Base-by-base conservation (phyloP, 2,888 invertebrate genomes). In the Schizotus pectinicornis region DNA sequence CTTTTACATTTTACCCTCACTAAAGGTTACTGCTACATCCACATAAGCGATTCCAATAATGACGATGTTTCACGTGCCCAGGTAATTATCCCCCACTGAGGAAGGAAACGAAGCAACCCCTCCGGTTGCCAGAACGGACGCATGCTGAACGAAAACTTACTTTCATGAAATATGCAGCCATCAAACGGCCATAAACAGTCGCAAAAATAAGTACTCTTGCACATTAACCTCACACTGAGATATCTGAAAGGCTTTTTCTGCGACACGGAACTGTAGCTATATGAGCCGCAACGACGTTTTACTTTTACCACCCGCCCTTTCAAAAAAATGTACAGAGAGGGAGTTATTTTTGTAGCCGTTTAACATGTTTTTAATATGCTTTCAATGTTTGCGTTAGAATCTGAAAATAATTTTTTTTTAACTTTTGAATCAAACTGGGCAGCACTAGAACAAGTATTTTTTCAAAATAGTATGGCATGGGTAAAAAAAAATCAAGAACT, bases 241-340 rank as follows among this genome's bases (percentile, higher is more conserved):
- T 36, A 49, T 49, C 56, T 56, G 42, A 56, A 56, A 56, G 56
- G 56, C 49, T 56, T 56, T 56, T 56, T 56, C 49, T 49, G 48
- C 42, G 35, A 42, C 55, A 35, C 49, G 36, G 42, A 56, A 49
- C 42, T 42, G 12, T 39, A 13, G 13, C 9, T 36, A 8, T 45
- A 49, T 36, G 48, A 35, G 12, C 22, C 39, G 41, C 48, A 55
- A 37, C 56, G 49, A 49, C 55, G 30, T 33, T 53, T 36, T 35
- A 38, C 33, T 46, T 22, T 22, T 22, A 22, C 22, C 22, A 22
- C 22, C 22, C 22, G 22, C 3, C 22, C 5, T 22, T 22, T 22
- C 5, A 22, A 22, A 3, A n/a, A 22, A 22, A 22, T 22, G 22
- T 22, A 22, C 5, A 22, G 5, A 22, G 5, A 3, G 22, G 5